A percentile compares a stretch with the other conserved stretches of the same genome.
phyloP scores from a whole-genome alignment of 2,797 vertebrate genomes.

The Mus minutoides region DNA sequence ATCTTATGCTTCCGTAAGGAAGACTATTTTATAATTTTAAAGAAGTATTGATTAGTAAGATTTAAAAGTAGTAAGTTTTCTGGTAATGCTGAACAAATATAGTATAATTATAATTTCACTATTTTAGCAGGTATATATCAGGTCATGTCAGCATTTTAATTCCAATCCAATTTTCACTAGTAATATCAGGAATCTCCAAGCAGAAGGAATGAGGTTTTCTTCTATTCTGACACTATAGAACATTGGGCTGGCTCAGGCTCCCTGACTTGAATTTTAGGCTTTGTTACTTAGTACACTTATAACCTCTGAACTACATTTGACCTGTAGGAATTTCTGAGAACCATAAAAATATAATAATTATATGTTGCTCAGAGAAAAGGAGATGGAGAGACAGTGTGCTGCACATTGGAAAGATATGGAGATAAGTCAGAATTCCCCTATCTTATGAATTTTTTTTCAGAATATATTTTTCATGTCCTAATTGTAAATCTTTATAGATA shows the following conservation, averaged over 20 bases:
- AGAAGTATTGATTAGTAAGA: slow-evolving; percentile 81
- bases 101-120: slow-evolving; percentile 82
- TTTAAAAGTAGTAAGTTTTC: slow-evolving; percentile 83
- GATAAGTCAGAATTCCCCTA: slow-evolving; percentile 36
- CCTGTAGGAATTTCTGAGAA: slow-evolving; percentile 18
- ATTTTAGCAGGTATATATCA: slow-evolving; percentile 81
- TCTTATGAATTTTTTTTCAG: slow-evolving; percentile 25
- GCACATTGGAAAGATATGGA: slow-evolving; percentile 30
- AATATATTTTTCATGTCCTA: background rate
- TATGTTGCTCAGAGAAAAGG: slow-evolving; percentile 19
- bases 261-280: slow-evolving; percentile 7
- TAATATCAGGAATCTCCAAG: slow-evolving; percentile 70
- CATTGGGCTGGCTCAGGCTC: slow-evolving; percentile 42
- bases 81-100: slow-evolving; percentile 79
- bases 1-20: slow-evolving; percentile 77
- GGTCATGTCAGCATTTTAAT: slow-evolving; percentile 83
- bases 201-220: slow-evolving; percentile 33
- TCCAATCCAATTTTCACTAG: slow-evolving; percentile 70
- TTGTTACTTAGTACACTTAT: slow-evolving; percentile 31
- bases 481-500: slow-evolving; percentile 55
- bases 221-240: slow-evolving; percentile 49
- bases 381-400: background rate
- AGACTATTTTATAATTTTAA: slow-evolving; percentile 77
- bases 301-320: slow-evolving; percentile 48
- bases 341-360: slow-evolving; percentile 26